A percentile compares a stretch with the other conserved stretches of the same genome.
Evolutionary conservation across 2,888 invertebrate species (phyloP).

Genomic region (Hypena proboscidalis): DNA sequence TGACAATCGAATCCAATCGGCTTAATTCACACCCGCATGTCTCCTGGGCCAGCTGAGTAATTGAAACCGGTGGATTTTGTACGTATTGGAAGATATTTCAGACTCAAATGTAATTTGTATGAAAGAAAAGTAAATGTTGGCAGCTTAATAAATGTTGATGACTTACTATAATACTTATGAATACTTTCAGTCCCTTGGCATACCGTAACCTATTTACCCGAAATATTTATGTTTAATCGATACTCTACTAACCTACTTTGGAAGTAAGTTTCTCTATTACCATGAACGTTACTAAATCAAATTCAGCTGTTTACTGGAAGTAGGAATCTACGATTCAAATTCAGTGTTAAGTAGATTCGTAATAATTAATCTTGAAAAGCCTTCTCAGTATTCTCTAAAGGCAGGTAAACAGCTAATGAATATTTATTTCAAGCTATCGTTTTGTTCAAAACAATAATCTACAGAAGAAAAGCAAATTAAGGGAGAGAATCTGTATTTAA

Average conservation of each 20-base stretch:
- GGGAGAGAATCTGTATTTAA: background rate
- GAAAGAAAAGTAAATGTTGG: constrained; percentile 11
- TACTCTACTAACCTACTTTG: constrained; percentile 23
- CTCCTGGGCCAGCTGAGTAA: constrained; percentile 30
- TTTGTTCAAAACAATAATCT: constrained; percentile 14
- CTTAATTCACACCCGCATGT: constrained; percentile 32
- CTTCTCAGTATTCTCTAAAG: constrained; percentile 9
- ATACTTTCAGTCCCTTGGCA: background rate
- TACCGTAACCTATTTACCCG: constrained; percentile 11
- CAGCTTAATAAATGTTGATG: too few relatives aligned
- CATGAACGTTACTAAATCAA: constrained; percentile 14
- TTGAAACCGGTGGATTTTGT: constrained; percentile 28
- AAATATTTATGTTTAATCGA: constrained; percentile 19
- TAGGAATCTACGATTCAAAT: constrained; percentile 37
- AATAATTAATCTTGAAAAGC: constrained; percentile 29
- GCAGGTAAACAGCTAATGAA: constrained; percentile 31
- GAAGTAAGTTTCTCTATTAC: constrained; percentile 7
- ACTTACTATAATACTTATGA: background rate
- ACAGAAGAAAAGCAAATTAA: constrained; percentile 19
- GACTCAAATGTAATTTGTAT: background rate
- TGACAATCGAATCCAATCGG: constrained; percentile 38
- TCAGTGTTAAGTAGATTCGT: constrained; percentile 17
- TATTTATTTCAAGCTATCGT: constrained; percentile 30
- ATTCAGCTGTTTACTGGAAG: constrained; percentile 13
- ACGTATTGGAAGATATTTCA: constrained; percentile 11